Base-by-base conservation (phyloP, 2,888 invertebrate species). In the Ctena decussata region DNA sequence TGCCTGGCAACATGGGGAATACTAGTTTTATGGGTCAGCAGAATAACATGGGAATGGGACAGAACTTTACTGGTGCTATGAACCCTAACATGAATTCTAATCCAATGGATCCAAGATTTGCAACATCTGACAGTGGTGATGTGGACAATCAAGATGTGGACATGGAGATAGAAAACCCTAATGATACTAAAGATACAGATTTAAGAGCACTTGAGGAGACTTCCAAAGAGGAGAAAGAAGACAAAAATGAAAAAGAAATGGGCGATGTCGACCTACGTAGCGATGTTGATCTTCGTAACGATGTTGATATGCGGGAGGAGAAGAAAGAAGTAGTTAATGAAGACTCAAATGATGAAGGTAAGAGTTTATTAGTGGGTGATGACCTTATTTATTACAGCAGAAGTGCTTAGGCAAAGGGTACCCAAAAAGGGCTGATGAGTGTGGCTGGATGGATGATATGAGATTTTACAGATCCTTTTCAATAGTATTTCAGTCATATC, bases 241-340 rank as follows among this genome's bases (percentile, higher is more conserved):
- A 78, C 35, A 57, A 74, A 37, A 44, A 27, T 18, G 30, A 78
- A 8, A 30, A 27, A 6, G 37, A 18, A 57, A 75, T 80, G 44
- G 79, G 75, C 18, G 86, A 86, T 70, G 81, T 79, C 39, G 86
- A 86, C 79, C 73, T 86, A 3, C 78, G 84, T 49, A 49, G 49
- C 18, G 80, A 76, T 44, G n/a, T n/a, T n/a, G n/a, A n/a, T n/a
- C n/a, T n/a, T n/a, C n/a, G n/a, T n/a, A n/a, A n/a, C n/a, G 86
- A 86, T 86, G 77, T 86, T n/a, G 86, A 86, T 57, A 79, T 86
- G 81, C 44, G 86, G 30, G 77, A 73, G n/a, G 78, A 80, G 3
- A 27, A 21, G 30, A 60, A 60, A 11, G 27, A 60, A 60, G 60
- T 27, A 11, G 11, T 27, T 18, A 60, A 60, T 6, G 60, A 60